These are phyloP conservation scores for Hapalemur alaotrensis DNA, from an alignment of 2,797 vertebrate species.

Conservation along the genomic window DNA sequence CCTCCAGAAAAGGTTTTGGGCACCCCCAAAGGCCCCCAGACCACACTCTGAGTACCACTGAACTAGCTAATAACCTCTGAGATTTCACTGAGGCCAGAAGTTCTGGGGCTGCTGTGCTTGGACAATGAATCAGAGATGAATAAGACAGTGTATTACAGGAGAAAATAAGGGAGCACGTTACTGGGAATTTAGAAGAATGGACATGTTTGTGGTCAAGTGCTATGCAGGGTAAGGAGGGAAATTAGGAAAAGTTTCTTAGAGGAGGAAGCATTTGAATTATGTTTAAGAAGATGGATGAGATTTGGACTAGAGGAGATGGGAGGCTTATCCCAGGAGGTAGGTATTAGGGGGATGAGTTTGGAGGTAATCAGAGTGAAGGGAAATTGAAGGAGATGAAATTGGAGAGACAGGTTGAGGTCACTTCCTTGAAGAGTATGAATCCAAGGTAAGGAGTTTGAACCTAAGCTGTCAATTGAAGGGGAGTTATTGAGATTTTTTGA, in stretches of 20 bases:
- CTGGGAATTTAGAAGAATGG: not conserved
- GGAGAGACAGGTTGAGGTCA: not conserved
- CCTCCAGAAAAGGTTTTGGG: not conserved
- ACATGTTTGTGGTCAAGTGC: not conserved
- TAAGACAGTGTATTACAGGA: not conserved
- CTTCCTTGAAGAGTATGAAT: not conserved
- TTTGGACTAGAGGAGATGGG: slow-evolving; percentile 2
- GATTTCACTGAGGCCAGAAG: not conserved
- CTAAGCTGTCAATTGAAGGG: not conserved
- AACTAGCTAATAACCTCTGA: not conserved
- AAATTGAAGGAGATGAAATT: not conserved
- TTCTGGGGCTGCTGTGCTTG: not conserved
- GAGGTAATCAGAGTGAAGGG: not conserved
- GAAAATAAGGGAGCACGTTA: not conserved
- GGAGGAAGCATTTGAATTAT: slow-evolving; percentile 25
- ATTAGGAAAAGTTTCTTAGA: not conserved
- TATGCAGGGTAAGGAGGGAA: not conserved
- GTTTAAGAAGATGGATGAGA: not conserved
- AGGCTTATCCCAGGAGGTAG: not conserved
- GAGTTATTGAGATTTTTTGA: not conserved
- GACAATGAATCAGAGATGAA: not conserved
- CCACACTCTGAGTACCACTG: not conserved
- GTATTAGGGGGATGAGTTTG: not conserved
- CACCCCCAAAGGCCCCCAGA: not conserved
- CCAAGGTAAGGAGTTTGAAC: not conserved